Evolutionary conservation across 1,140 invertebrate genomes (phyloP).

Genomic region (Brachionus koreanus): DNA sequence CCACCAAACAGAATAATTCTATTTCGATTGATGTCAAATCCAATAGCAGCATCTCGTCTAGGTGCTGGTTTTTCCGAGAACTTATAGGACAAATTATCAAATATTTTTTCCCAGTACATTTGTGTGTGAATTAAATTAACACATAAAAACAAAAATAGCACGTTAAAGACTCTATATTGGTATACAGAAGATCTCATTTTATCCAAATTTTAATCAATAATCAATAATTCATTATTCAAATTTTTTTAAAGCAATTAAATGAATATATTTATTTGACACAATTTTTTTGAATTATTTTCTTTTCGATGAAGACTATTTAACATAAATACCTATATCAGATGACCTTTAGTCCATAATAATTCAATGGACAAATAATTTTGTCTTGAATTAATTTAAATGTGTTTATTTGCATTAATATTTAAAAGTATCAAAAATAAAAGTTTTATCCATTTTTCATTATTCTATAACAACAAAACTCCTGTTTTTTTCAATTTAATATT

Average conservation of each 20-base stretch:
- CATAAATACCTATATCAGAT: not conserved
- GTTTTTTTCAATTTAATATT: no score
- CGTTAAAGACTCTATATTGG: not conserved
- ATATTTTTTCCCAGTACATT: constrained; percentile 40
- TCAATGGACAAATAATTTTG: not conserved
- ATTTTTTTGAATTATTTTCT: not conserved
- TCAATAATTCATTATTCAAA: not conserved
- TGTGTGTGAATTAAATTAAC: not conserved
- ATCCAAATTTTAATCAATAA: not conserved
- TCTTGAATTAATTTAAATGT: not conserved
- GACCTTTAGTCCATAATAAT: not conserved
- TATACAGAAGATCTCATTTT: no score
- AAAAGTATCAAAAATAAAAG: no score
- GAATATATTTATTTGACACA: not conserved
- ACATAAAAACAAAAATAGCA: not conserved
- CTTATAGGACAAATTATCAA: constrained; percentile 19
- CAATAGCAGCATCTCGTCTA: constrained; percentile 33
- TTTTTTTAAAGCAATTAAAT: not conserved
- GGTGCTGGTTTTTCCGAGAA: not conserved
- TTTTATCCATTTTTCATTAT: not conserved
- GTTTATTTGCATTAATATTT: not conserved
- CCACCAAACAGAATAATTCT: constrained; percentile 12
- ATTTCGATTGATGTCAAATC: not conserved
- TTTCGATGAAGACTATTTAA: not conserved
- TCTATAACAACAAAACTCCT: no score